Percentiles rank a stretch among this genome's conserved stretches.
These are phyloP conservation scores for Cryptotermes secundus DNA, from an alignment of 1,140 invertebrate species.

Conservation along the genomic window DNA sequence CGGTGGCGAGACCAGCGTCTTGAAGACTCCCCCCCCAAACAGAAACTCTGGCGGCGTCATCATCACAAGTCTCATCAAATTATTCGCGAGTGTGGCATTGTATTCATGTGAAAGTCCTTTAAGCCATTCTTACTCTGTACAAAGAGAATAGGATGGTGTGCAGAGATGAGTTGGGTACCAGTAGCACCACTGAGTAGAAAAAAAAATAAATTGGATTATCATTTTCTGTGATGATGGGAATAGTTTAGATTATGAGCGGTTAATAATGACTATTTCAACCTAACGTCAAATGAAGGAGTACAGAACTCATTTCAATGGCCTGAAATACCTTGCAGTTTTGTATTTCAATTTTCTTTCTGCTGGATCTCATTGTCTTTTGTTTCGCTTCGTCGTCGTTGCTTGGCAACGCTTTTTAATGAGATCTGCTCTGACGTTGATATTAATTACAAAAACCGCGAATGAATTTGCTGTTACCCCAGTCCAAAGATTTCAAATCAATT, in stretches of 20 bases:
- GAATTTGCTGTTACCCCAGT: too few species aligned
- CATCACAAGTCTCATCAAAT: too few species aligned
- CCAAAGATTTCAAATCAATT: too few species aligned
- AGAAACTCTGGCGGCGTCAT: too few species aligned
- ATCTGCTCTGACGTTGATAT: neutral
- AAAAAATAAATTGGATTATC: neutral
- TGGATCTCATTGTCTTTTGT: neutral
- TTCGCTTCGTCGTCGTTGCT: neutral
- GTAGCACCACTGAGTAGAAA: neutral
- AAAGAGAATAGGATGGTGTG: neutral
- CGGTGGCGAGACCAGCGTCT: too few species aligned
- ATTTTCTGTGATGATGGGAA: neutral
- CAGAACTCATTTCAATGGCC: neutral
- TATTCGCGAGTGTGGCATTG: too few species aligned
- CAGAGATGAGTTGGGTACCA: neutral
- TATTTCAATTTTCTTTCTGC: neutral
- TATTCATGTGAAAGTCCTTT: neutral
- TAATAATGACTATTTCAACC: neutral
- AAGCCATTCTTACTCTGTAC: neutral
- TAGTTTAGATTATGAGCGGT: neutral
- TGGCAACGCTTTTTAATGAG: neutral
- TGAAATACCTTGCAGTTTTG: neutral
- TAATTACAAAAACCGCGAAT: neutral
- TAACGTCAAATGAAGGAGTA: neutral
- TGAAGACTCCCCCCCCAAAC: too few species aligned